Conservation (phyloP, 1,140 invertebrate species). For the Temnothorax nylanderi region DNA sequence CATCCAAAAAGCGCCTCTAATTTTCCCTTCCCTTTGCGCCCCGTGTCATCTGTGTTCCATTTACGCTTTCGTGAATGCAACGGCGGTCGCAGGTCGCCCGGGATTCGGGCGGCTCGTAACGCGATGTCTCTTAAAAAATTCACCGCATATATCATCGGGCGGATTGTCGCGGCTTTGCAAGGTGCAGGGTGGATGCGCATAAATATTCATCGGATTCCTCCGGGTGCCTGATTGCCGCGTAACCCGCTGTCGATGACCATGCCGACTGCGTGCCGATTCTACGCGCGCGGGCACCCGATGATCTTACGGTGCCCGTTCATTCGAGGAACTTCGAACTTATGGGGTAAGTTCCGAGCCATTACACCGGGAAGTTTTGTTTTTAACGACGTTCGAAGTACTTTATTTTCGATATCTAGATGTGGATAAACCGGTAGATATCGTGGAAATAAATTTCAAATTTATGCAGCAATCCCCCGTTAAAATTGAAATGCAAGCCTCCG, state of each 20-base stretch:
- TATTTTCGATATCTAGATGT: background rate
- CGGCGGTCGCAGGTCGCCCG: background rate
- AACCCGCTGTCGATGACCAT: background rate
- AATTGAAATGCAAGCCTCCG: background rate
- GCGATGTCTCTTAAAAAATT: slow-evolving; percentile 53
- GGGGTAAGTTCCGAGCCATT: background rate
- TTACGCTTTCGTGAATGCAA: slow-evolving; percentile 8
- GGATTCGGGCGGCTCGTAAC: background rate
- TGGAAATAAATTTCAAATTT: background rate
- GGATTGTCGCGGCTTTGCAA: slow-evolving; percentile 41
- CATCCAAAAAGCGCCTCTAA: slow-evolving; percentile 27
- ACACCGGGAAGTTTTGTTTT: background rate
- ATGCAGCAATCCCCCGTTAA: background rate
- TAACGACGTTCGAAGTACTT: background rate
- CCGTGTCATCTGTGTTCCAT: slow-evolving; percentile 26
- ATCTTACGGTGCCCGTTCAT: background rate
- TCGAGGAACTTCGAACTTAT: background rate
- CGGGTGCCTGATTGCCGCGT: slow-evolving; percentile 15
- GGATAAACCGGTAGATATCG: background rate
- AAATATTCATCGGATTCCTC: slow-evolving; percentile 45
- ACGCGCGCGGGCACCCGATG: background rate
- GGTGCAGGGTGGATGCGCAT: slow-evolving; percentile 17
- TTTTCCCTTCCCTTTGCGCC: slow-evolving; percentile 1
- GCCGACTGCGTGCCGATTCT: background rate
- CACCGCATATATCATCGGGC: slow-evolving; percentile 48